A percentile compares a stretch with the other conserved stretches of the same genome.
These are phyloP conservation scores for Pristionchus mayeri DNA, from an alignment of 2,888 invertebrate species.

Conservation along the genomic window DNA sequence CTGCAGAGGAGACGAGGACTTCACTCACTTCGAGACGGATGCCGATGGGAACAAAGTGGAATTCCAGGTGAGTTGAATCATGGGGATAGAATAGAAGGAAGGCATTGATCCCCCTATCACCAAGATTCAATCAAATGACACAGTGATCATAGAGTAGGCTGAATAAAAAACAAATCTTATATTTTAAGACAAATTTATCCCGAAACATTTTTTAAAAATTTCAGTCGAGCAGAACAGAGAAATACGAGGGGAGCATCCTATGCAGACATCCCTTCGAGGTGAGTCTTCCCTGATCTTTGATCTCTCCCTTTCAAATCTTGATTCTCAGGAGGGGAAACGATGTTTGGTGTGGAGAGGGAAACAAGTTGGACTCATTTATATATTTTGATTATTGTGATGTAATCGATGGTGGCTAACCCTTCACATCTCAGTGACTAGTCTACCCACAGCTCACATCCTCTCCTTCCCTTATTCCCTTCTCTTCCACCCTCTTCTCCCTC, in stretches of 20 bases:
- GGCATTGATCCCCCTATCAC: no score
- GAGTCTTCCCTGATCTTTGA: not conserved
- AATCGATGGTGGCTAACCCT: not conserved
- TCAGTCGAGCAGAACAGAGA: conserved; percentile 80
- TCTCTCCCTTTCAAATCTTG: not conserved
- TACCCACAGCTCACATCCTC: not conserved
- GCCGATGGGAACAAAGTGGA: conserved; percentile 27
- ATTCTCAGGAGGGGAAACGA: conserved; percentile 44
- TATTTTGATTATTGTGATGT: not conserved
- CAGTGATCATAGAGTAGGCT: no score
- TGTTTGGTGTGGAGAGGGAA: conserved; percentile 37
- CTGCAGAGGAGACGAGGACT: conserved; percentile 46
- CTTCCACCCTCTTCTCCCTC: not conserved
- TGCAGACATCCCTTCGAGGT: conserved; percentile 93
- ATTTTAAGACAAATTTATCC: no score
- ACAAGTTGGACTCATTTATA: conserved; percentile 8
- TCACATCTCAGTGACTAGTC: not conserved
- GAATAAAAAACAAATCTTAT: no score
- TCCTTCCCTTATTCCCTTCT: not conserved
- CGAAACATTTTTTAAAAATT: not conserved
- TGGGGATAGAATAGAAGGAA: no score
- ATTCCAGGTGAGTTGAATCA: not conserved
- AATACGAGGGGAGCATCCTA: conserved; percentile 82
- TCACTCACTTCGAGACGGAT: not conserved
- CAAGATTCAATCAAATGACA: no score